Base-by-base conservation (phyloP, 2,888 invertebrate genomes). In the Cylindroiulus punctatus region DNA sequence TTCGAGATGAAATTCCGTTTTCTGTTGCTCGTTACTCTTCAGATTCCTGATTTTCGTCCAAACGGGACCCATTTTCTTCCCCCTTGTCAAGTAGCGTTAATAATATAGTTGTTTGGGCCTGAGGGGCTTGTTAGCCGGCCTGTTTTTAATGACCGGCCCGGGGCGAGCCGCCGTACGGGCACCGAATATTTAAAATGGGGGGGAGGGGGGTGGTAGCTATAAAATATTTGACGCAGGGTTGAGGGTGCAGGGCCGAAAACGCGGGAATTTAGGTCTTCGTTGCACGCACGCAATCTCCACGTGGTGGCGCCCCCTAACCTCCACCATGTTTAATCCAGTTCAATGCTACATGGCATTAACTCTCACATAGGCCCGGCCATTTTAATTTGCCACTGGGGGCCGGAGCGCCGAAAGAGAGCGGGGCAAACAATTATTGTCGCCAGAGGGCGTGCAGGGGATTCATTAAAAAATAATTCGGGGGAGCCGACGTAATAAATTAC, bases 121-220 rank as follows among this genome's bases (percentile, higher is more conserved):
- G 52, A 84, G 84, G 84, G 84, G 47, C 52, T 84, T 84, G 84
- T 84, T 84, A 84, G 52, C 57, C 84, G 44, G 84, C 84, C 84
- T 84, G 84, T 52, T 84, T 52, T 84, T 84, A 84, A 84, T 84
- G 84, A 57, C 44, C 36, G n/a, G 52, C 52, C 52, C 52, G n/a
- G 84, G 52, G 52, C 84, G n/a, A 52, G 52, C 84, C 84, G 36
- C 84, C 84, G 47, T 57, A 84, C 84, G 84, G 84, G 84, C 44
- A 84, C 84, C 84, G 47, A 84, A 83, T 42, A 83, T 83, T 44
- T 83, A 83, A 83, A 42, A 83, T 22, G 44, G 44, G 83, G 44
- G 42, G 36, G 36, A 19, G 81, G 30, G 36, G 82, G 40, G 82
- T 42, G 32, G 26, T 30, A 17, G 76, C 76, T 76, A 76, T 76